Base-by-base conservation (phyloP, 2,113 vertebrate species). In the Laticauda colubrina region DNA sequence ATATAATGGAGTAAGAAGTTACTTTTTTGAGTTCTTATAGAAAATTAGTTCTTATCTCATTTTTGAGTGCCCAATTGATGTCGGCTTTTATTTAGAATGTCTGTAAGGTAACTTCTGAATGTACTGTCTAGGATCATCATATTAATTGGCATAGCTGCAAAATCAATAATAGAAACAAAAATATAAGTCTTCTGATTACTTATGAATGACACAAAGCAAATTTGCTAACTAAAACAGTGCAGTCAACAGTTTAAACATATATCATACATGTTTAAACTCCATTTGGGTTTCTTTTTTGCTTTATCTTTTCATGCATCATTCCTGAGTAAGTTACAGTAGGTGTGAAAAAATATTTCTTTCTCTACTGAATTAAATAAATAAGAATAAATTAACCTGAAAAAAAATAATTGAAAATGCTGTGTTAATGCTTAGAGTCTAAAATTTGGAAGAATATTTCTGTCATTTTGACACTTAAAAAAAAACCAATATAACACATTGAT, bases 31-130 rank as follows among this genome's bases (percentile, higher is more conserved):
- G 95, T 96, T 96, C 95, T 93, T 96, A 94, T 95, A 97, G 91
- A 85, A 94, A 94, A 81, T 43, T 1, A 81, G 75, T 81, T 97
- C 95, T 95, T 93, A 97, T 97, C 96, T 97, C 93, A 96, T 98
- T 97, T 96, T 90, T 93, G 93, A 96, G 93, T 94, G 96, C 96
- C 96, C 93, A 96, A 94, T 90, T 95, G 92, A 96, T 97, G 96
- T 96, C 97, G 96, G 95, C 96, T 97, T 97, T 97, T 97, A 97
- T 98, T 97, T 96, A 97, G 97, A 97, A 97, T 95, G 94, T 97
- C 96, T 96, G 94, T 93, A 92, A 97, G 94, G 94, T 96, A 95
- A 95, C 96, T 95, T 96, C 96, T 87, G 95, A 96, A 96, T 95
- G 90, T 95, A 94, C 96, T 94, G 93, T 96, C 93, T 94, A 95